A percentile compares a stretch with the other conserved stretches of the same genome.
phyloP scores from a whole-genome alignment of 2,888 invertebrate species.

The Callinectes sapidus region DNA sequence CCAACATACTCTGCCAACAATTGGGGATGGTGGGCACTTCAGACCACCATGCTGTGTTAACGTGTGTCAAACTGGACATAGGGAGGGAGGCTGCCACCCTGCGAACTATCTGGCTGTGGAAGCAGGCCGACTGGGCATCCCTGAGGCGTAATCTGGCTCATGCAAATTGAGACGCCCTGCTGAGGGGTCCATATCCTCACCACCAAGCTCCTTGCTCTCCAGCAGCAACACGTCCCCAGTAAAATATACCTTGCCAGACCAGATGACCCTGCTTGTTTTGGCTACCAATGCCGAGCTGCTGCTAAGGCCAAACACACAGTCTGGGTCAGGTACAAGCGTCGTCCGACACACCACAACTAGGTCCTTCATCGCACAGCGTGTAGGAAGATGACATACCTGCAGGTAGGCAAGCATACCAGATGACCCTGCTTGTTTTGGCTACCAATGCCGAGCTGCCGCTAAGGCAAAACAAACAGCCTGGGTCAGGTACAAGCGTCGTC shows the following conservation, averaged over 20 bases:
- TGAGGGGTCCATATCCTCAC: neutral
- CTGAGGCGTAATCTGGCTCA: neutral
- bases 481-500: neutral
- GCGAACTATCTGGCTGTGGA: neutral
- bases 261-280: neutral
- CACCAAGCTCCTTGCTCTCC: neutral
- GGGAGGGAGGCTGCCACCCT: no score
- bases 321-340: neutral
- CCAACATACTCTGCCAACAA: no score
- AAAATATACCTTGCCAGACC: neutral
- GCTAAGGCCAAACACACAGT: neutral
- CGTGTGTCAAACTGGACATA: no score
- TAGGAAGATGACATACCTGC: no score
- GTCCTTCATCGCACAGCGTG: neutral
- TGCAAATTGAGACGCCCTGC: neutral
- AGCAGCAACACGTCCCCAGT: neutral
- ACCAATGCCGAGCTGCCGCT: neutral
- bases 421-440: neutral
- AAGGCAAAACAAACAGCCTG: neutral
- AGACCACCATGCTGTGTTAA: no score
- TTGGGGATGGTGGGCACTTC: no score
- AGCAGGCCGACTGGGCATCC: neutral
- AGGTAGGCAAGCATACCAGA: neutral
- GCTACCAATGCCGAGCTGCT: neutral
- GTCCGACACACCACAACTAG: neutral